phyloP scores from a whole-genome alignment of 2,113 vertebrate genomes.

The Mobula hypostoma region DNA sequence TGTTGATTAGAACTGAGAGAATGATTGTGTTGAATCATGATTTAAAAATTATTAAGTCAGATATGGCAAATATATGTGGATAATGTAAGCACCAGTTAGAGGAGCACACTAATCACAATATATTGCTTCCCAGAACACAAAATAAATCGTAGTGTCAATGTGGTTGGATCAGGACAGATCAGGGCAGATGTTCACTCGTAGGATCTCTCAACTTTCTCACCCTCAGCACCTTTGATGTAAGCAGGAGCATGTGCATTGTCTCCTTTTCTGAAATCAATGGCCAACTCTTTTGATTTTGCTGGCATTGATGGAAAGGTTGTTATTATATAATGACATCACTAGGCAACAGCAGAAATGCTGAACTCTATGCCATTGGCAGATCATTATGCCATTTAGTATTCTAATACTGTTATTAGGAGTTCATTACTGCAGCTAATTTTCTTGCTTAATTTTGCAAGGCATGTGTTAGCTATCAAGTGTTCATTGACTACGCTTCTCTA shows the following conservation, averaged over 20 bases:
- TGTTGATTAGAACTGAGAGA: too few species aligned
- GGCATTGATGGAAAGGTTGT: too few species aligned
- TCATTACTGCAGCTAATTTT: not conserved
- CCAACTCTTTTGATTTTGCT: too few species aligned
- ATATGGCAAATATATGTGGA: not conserved
- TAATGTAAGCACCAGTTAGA: not conserved
- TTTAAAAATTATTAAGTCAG: not conserved
- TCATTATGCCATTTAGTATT: not conserved
- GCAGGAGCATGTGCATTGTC: too few species aligned
- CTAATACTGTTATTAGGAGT: not conserved
- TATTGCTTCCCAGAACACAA: not conserved
- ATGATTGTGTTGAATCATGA: not conserved
- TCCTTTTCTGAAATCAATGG: too few species aligned
- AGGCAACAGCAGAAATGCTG: too few species aligned
- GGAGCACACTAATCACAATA: not conserved
- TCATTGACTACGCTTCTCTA: conserved; percentile 45
- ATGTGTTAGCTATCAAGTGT: not conserved
- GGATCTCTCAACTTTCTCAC: too few species aligned
- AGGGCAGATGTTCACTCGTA: too few species aligned
- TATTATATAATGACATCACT: too few species aligned
- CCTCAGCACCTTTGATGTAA: too few species aligned
- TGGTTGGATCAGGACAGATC: too few species aligned
- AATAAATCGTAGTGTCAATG: not conserved
- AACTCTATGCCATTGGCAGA: too few species aligned
- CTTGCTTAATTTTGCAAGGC: not conserved